Evolutionary conservation across 2,797 vertebrate species (phyloP).

Genomic region (Aplochiton taeniatus): DNA sequence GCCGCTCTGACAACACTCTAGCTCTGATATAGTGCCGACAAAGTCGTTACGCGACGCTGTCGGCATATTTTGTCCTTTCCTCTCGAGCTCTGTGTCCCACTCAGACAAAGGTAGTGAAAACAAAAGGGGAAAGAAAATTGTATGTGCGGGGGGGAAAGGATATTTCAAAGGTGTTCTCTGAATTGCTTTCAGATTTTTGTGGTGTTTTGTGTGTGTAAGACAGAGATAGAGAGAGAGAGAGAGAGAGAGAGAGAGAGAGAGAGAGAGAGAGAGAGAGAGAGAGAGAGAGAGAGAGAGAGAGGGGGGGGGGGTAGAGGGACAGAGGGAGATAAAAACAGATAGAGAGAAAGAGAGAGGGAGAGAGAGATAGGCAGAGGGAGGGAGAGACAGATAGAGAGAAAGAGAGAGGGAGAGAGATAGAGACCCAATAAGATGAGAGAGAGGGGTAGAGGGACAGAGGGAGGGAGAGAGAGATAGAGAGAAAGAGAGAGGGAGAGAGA

Average conservation of each 20-base stretch:
- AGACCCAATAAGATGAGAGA: background rate
- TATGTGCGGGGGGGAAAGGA: no score
- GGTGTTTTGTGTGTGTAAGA: background rate
- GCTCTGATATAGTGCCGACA: conserved; percentile 8
- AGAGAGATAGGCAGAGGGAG: background rate
- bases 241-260: background rate
- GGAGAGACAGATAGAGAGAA: no score
- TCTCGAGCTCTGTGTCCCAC: background rate
- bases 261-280: no score
- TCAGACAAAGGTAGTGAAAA: conserved; percentile 7
- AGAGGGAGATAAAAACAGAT: background rate
- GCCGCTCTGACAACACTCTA: conserved; percentile 24
- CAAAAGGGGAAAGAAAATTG: background rate
- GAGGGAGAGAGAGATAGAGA: conserved; percentile 2
- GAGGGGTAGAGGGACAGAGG: no score
- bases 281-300: background rate
- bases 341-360: background rate
- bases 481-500: no score
- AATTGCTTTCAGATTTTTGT: no score
- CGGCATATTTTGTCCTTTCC: conserved; percentile 11
- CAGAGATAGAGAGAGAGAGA: background rate
- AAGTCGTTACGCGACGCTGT: conserved; percentile 21
- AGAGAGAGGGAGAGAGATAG: background rate
- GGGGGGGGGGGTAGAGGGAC: no score
- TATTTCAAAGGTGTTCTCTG: no score